Base-by-base conservation (phyloP, 1,140 invertebrate genomes). In the Spodoptera frugiperda region DNA sequence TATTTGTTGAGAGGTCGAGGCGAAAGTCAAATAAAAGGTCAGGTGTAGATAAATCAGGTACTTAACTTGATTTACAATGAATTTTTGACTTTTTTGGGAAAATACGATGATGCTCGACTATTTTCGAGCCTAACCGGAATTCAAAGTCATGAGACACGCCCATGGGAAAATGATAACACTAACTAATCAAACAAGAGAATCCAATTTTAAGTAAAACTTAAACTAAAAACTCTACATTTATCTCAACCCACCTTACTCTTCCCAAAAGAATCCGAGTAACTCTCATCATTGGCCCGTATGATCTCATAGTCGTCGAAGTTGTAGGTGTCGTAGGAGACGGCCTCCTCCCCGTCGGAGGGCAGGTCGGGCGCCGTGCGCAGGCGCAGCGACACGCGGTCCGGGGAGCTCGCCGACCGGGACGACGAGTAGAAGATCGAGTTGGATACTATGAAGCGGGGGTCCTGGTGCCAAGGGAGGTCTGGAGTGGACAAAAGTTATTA, bases 251-350 rank as follows among this genome's bases (percentile, higher is more conserved):
- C 84, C 63, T 78, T 79, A 10, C 55, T 63, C 25, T 70, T 63
- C 12, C 76, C 71, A 51, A 68, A 79, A 19, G 78, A 79, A 6
- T 83, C 79, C 1, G 81, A 80, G 11, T 85, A 51, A 25, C 84
- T 91, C 15, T 88, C 87, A 4, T 91, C 87, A 15, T 82, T 83
- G 0, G 79, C 79, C 1, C 82, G 30, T 1, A 93, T 89, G 33
- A 93, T 89, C 30, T 93, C 91, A 17, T 91, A 93, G 9, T 93
- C 91, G 14, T 93, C 91, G 14, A 93, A 86, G 30, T 89, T 89
- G 65, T 86, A 91, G 6, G 78, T 84, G 44, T 91, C 89, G 39
- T 82, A 88, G 0, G 84, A 88, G 8, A 84, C 78, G 0, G 89
- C 91, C 55, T 92, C 86, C 76, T 93, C 91, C 0, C 82, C 87